Percentiles rank a stretch among this genome's conserved stretches.
These are phyloP conservation scores for Platorchestia sp. DNA, from an alignment of 1,140 invertebrate genomes.

Conservation along the genomic window DNA sequence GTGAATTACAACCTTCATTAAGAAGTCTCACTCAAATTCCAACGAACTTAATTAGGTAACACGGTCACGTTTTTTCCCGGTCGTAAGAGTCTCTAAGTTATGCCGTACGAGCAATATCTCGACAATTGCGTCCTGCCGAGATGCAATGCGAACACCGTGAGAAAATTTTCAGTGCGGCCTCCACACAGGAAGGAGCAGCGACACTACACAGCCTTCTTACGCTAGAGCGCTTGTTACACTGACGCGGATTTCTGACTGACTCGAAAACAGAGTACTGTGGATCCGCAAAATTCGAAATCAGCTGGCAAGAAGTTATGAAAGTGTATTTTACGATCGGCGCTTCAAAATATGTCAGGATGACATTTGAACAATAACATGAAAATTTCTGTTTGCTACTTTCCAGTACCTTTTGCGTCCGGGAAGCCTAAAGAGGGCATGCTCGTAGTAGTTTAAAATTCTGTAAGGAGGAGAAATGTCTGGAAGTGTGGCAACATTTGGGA, in stretches of 20 bases:
- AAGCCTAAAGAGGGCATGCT: neutral
- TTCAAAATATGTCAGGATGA: neutral
- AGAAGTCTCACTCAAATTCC: neutral
- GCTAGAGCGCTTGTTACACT: neutral
- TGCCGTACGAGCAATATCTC: neutral
- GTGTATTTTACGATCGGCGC: neutral
- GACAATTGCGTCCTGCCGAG: conserved; percentile 33
- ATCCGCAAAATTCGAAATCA: neutral
- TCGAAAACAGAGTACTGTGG: neutral
- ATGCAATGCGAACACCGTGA: conserved; percentile 34
- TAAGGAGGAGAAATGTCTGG: neutral
- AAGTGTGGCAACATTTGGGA: neutral
- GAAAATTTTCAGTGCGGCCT: conserved; percentile 27
- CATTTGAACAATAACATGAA: neutral
- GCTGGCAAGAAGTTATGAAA: neutral
- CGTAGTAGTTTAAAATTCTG: neutral
- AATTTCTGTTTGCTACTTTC: neutral
- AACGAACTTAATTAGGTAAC: neutral
- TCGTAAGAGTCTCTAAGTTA: neutral
- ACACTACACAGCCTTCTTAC: neutral
- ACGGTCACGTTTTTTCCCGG: neutral
- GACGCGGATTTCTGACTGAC: neutral
- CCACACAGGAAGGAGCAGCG: neutral
- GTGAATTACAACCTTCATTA: neutral
- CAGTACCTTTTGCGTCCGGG: neutral